Base-by-base conservation (phyloP, 1,140 invertebrate species). In the Littorina saxatilis region DNA sequence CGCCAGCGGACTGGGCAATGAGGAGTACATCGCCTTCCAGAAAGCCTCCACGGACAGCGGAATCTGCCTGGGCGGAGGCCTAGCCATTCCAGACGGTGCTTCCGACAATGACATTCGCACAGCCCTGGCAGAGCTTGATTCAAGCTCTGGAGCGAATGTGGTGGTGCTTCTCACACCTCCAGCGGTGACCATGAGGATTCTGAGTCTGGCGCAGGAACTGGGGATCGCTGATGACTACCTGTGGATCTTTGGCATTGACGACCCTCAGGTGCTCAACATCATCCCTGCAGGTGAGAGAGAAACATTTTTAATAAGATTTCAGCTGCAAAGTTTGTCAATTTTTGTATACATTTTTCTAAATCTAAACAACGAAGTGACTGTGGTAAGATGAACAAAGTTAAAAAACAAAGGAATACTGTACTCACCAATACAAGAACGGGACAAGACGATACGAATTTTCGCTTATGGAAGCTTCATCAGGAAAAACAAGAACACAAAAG, bases 1-100 rank as follows among this genome's bases (percentile, higher is more conserved):
- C 4, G 92, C 93, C 85, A 93, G 93, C 7, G 93, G 94, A 73
- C 94, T 94, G 84, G 91, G 90, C 2, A 89, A 78, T 1, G 80
- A 81, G 58, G 82, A 74, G 1, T 80, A 80, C 15, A 58, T 50
- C 20, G 63, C 61, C n/a, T 78, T 90, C 29, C 63, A 82, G 35
- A 70, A 35, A 17, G 55, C 77, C 61, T 78, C 87, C 23, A 78
- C 75, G 29, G 50, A 82, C 27, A 29, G 79, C 29, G 83, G 79
- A 39, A 80, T 86, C 11, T 88, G 88, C 80, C 78, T 85, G 23
- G 80, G 77, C 9, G n/a, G 35, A 0, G 58, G 55, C 20, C 76
- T 40, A 58, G 27, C 43, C 9, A 50, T 83, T 1, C 80, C 80
- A 11, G 37, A 50, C 23, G 66, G 43, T 35, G 27, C 77, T 23